phyloP scores from a whole-genome alignment of 2,797 vertebrate genomes.

The Myotis vivesi region DNA sequence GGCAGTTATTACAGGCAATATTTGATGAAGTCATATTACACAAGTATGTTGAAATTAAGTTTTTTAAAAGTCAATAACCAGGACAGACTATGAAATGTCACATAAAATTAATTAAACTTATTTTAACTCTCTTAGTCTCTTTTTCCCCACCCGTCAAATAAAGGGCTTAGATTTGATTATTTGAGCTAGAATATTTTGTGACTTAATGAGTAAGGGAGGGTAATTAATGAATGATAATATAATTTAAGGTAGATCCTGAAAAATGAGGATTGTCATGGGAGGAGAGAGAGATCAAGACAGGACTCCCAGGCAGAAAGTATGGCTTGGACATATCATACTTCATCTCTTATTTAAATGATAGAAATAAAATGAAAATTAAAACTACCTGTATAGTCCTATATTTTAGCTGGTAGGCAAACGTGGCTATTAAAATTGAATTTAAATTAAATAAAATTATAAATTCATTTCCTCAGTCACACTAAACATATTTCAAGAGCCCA shows the following conservation, averaged over 20 bases:
- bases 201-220: neutral
- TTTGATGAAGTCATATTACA: neutral
- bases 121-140: neutral
- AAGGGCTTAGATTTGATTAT: neutral
- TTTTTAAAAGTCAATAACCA: conserved; percentile 30
- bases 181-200: neutral
- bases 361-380: neutral
- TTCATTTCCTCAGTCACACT: neutral
- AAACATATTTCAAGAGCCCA: neutral
- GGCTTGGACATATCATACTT: neutral
- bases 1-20: neutral
- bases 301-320: neutral
- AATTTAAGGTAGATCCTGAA: neutral
- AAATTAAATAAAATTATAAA: neutral
- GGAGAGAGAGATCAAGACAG: neutral
- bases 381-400: neutral
- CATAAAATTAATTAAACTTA: conserved; percentile 9
- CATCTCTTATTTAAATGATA: neutral
- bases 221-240: neutral
- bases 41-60: conserved; percentile 11
- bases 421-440: neutral
- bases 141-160: neutral
- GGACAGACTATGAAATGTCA: conserved; percentile 17
- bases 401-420: neutral
- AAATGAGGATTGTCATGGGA: neutral